Conservation (phyloP, 1,140 invertebrate species). For the Episyrphus balteatus region DNA sequence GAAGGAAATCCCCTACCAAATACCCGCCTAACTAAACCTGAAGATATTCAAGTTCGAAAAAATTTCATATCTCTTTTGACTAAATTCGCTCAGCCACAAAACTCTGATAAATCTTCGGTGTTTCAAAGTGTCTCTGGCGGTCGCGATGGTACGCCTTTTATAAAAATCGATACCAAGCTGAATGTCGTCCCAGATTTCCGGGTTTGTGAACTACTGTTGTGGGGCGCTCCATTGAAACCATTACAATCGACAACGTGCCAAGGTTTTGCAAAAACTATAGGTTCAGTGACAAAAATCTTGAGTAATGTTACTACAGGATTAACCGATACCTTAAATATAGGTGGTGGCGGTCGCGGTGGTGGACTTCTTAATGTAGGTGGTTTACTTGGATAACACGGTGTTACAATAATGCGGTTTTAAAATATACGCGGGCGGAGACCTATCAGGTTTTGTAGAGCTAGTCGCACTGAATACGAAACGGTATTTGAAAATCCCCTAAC, state of each 20-base stretch:
- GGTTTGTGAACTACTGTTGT: conserved; percentile 50
- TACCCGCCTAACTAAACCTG: conserved; percentile 32
- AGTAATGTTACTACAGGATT: too few relatives aligned
- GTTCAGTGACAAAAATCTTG: too few relatives aligned
- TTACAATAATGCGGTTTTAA: too few relatives aligned
- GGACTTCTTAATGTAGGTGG: too few relatives aligned
- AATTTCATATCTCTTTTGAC: conserved; percentile 52
- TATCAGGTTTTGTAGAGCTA: too few relatives aligned
- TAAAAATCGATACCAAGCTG: conserved; percentile 42
- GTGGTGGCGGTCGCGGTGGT: too few relatives aligned
- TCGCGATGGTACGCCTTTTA: conserved; percentile 42
- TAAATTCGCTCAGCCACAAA: conserved; percentile 46
- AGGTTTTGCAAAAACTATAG: conserved; percentile 8
- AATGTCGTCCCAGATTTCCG: conserved; percentile 42
- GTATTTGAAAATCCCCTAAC: too few relatives aligned
- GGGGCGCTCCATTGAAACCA: conserved; percentile 43
- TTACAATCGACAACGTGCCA: conserved; percentile 40
- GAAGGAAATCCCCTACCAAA: conserved; percentile 41
- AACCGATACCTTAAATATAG: too few relatives aligned
- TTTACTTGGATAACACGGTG: too few relatives aligned
- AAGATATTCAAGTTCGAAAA: conserved; percentile 48
- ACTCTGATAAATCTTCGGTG: conserved; percentile 19
- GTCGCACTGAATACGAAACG: too few relatives aligned
- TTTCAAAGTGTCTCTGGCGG: conserved; percentile 37
- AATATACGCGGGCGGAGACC: too few relatives aligned